Percentiles rank a stretch among this genome's conserved stretches.
phyloP scores from a whole-genome alignment of 2,888 invertebrate species.

The Copidosoma aretas region DNA sequence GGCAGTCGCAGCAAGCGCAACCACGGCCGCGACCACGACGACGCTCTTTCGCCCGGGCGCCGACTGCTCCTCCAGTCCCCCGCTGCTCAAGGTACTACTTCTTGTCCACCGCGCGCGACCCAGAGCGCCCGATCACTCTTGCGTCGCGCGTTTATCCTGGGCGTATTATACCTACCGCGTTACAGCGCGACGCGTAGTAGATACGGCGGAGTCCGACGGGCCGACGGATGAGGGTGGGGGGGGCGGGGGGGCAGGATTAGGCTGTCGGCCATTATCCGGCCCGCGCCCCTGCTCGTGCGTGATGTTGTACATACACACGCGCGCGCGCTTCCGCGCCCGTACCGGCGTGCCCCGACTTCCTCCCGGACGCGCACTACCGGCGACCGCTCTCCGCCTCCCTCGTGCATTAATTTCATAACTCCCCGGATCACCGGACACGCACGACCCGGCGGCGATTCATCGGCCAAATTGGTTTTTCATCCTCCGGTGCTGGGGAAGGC shows the following conservation, averaged over 20 bases:
- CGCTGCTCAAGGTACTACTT: constrained; percentile 31
- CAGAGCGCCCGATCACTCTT: no score
- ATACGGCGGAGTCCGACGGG: no score
- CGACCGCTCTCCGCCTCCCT: background rate
- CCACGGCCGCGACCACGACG: constrained; percentile 27
- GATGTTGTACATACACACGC: constrained; percentile 14
- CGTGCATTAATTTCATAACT: background rate
- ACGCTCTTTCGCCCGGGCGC: constrained; percentile 38
- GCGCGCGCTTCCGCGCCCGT: constrained; percentile 46
- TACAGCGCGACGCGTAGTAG: no score
- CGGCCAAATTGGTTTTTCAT: background rate
- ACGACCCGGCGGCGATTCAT: background rate
- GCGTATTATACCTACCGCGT: no score
- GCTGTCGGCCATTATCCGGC: constrained; percentile 63
- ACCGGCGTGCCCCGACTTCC: background rate
- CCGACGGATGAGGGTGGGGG: no score
- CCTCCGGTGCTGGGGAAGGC: no score
- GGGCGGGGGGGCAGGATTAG: constrained; percentile 62
- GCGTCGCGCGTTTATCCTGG: no score
- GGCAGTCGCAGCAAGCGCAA: constrained; percentile 14
- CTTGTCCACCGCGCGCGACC: no score
- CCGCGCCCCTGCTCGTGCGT: constrained; percentile 44
- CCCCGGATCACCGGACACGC: background rate
- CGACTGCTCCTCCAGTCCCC: constrained; percentile 34
- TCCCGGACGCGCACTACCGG: background rate